Conservation (phyloP, 2,113 vertebrate genomes). For the Astatoreochromis straeleni region DNA sequence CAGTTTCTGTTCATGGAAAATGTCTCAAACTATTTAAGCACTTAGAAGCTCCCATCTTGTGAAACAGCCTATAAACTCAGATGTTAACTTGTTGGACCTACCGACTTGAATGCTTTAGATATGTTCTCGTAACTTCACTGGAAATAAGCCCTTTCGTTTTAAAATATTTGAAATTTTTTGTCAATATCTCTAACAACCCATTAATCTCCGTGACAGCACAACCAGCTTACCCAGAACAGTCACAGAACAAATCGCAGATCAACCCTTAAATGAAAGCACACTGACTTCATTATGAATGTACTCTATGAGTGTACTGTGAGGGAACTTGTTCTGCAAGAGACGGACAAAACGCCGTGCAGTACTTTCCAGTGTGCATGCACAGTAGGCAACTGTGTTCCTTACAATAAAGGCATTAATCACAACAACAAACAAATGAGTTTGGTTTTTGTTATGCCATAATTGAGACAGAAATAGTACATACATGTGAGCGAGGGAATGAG, state of each 20-base stretch:
- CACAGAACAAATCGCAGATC: background rate
- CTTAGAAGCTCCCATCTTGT: background rate
- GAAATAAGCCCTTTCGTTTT: background rate
- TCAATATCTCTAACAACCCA: background rate
- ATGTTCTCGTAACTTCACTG: background rate
- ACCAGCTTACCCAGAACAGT: background rate
- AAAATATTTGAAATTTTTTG: background rate
- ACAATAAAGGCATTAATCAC: conserved; percentile 13
- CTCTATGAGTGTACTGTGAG: conserved; percentile 21
- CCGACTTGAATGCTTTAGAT: background rate
- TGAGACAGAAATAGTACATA: conserved; percentile 36
- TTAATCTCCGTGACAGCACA: background rate
- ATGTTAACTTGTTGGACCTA: background rate
- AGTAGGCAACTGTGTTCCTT: background rate
- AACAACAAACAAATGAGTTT: background rate
- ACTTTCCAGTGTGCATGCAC: conserved; percentile 27
- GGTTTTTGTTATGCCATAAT: background rate
- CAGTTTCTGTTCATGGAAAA: background rate
- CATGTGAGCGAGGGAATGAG: conserved; percentile 20
- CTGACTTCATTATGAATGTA: conserved; percentile 26
- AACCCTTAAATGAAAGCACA: conserved; percentile 10
- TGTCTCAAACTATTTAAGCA: background rate
- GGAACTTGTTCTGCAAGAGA: conserved; percentile 37
- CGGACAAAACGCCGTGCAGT: background rate
- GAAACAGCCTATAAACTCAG: background rate